These are phyloP conservation scores for Jaculus jaculus DNA, from an alignment of 2,113 vertebrate species.

Conservation along the genomic window DNA sequence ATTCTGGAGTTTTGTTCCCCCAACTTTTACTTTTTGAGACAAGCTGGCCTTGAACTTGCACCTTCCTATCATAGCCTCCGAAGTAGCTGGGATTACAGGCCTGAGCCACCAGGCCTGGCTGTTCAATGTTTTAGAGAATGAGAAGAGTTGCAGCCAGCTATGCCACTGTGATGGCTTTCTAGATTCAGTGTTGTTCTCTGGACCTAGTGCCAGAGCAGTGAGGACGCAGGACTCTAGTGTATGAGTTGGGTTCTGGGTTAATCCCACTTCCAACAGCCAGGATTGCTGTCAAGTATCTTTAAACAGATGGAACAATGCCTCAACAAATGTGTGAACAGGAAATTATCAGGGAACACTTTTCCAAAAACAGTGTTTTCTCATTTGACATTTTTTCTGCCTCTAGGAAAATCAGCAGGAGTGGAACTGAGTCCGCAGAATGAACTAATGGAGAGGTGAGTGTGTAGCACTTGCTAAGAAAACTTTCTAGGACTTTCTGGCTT, in stretches of 20 bases:
- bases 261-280: background rate
- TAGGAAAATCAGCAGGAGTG: constrained; percentile 85
- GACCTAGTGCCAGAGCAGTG: background rate
- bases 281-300: background rate
- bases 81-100: background rate
- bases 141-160: background rate
- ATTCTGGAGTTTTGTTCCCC: too few species aligned
- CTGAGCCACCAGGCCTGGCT: background rate
- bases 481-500: background rate
- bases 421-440: constrained; percentile 84
- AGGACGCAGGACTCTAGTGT: background rate
- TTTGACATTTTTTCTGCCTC: constrained; percentile 75
- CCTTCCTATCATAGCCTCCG: background rate
- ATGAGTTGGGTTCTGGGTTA: background rate
- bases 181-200: background rate
- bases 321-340: background rate
- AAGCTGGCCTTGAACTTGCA: background rate
- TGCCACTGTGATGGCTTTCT: background rate
- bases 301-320: background rate
- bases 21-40: background rate
- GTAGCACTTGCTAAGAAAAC: background rate
- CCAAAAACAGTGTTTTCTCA: constrained; percentile 16
- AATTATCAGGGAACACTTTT: background rate
- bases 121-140: background rate
- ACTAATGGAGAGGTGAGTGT: constrained; percentile 86